Conservation (phyloP, 2,797 vertebrate species). For the Galaxias olidus region DNA sequence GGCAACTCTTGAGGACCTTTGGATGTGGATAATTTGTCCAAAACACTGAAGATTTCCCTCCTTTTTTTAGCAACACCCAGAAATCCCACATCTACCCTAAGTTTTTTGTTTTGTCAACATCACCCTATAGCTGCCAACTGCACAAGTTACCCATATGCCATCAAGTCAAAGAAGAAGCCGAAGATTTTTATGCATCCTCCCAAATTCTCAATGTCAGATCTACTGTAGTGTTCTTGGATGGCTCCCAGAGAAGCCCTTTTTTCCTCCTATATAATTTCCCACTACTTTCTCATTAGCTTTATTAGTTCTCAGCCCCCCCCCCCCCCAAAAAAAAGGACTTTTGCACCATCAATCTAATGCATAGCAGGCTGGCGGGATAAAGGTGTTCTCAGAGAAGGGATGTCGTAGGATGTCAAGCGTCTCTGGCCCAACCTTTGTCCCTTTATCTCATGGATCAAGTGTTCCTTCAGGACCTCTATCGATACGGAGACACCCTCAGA, state of each 20-base stretch:
- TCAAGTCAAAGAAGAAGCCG: conserved; percentile 60
- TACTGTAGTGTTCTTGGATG: too few species aligned
- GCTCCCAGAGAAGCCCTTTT: too few species aligned
- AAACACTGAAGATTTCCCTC: conserved; percentile 25
- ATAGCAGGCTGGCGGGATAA: conserved; percentile 71
- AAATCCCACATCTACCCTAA: conserved; percentile 41
- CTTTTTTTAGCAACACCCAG: conserved; percentile 49
- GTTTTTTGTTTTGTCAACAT: too few species aligned
- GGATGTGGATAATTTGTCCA: conserved; percentile 63
- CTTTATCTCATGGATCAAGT: conserved; percentile 97
- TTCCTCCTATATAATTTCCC: background rate
- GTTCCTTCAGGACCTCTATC: conserved; percentile 91
- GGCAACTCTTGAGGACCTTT: conserved; percentile 63
- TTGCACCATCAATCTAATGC: conserved; percentile 60
- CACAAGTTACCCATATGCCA: conserved; percentile 23
- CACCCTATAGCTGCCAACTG: too few species aligned
- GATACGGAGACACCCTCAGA: conserved; percentile 82
- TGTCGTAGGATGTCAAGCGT: conserved; percentile 70
- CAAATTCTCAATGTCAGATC: too few species aligned
- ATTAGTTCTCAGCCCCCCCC: conserved; percentile 31
- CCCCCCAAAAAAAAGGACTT: conserved; percentile 41
- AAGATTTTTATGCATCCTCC: conserved; percentile 54
- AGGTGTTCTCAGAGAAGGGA: conserved; percentile 66
- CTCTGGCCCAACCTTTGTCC: conserved; percentile 80
- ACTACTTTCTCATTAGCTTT: conserved; percentile 25